Evolutionary conservation across 2,888 invertebrate species (phyloP), one percentile per base, ranked within the genome.

Genomic region (Notocelia uddmanniana): DNA sequence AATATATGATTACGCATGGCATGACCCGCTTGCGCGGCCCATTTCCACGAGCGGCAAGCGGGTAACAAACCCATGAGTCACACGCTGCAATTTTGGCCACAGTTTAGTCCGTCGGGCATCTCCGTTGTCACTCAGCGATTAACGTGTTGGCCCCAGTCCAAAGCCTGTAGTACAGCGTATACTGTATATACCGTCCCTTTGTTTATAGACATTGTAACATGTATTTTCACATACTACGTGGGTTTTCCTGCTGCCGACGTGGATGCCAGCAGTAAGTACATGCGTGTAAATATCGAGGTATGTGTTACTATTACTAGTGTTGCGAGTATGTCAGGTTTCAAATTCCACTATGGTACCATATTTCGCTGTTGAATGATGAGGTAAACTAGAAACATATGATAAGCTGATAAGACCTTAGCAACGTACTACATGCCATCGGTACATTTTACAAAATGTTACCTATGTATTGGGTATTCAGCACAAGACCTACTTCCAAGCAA

Each of bases 91-190:
- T 72, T 72, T 80, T 78, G 78, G 80, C 78, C 71, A 76, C 81
- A 71, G 73, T 69, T 74, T 77, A 72, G 71, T 31, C 52, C 37
- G 63, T 62, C 81, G 83, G 85, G 85, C 85, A 83, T 85, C 82
- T 84, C 83, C 83, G 83, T 86, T 89, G 86, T 87, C 82, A 82
- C 76, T 75, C 75, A 58, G 68, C 76, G 73, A 74, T 80, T 79
- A 79, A 75, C 77, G 77, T 82, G 81, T 86, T 89, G 89, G 89
- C 88, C 78, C 74, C 74, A 68, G 76, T 84, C 88, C 89, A 88
- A 88, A 80, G 82, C 80, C 80, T 84, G 72, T 77, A 55, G 72
- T 76, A 74, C 64, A 68, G 75, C 31, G 8, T 60, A 31, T 52
- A 34, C 55, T 19, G 8, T 60, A 31, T 52, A 34, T 62, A 66